Evolutionary conservation across 2,888 invertebrate genomes (phyloP).

Genomic region (Lasioglossum morio): DNA sequence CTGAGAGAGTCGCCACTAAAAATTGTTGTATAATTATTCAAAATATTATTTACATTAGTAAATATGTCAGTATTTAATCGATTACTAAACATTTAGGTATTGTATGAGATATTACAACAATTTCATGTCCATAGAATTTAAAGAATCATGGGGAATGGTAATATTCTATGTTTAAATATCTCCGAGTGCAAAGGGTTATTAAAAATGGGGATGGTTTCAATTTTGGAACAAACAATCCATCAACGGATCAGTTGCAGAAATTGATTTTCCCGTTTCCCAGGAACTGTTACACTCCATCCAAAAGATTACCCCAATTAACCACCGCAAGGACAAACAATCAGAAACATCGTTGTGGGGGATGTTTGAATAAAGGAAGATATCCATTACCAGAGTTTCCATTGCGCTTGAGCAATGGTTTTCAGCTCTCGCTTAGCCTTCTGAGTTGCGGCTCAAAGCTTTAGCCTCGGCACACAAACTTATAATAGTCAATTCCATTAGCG

Average conservation of each 20-base stretch:
- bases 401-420: slow-evolving; percentile 9
- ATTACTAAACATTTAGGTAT: no score
- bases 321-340: slow-evolving; percentile 20
- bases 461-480: slow-evolving; percentile 46
- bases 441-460: slow-evolving; percentile 1
- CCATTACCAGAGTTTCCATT: slow-evolving; percentile 29
- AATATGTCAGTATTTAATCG: no score
- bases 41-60: no score
- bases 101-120: no score
- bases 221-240: not conserved
- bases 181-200: no score
- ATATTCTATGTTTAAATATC: no score
- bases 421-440: not conserved
- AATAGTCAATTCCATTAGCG: slow-evolving; percentile 51
- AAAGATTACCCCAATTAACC: slow-evolving; percentile 9
- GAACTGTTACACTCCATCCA: not conserved
- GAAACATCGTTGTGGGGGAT: slow-evolving; percentile 20
- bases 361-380: slow-evolving; percentile 33
- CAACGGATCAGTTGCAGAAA: not conserved
- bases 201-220: not conserved
- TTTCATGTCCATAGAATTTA: no score
- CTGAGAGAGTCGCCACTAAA: no score
- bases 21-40: no score
- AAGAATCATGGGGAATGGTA: no score
- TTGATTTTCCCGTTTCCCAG: not conserved